Evolutionary conservation across 1,140 invertebrate species (phyloP).

Genomic region (Aplysia californica): DNA sequence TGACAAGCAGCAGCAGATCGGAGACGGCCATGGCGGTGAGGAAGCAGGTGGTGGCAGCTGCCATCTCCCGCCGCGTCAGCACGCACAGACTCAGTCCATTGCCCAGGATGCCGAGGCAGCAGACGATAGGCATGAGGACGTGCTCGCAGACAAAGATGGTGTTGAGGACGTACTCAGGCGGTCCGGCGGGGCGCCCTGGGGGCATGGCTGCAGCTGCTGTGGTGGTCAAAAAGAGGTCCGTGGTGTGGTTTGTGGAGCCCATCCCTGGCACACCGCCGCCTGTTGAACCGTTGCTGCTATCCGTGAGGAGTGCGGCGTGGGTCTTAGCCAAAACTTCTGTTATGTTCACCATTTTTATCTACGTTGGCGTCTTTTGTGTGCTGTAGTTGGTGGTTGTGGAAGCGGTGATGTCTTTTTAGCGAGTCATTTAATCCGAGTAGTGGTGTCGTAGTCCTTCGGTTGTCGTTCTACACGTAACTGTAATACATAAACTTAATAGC

Average conservation of each 20-base stretch:
- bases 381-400: no score
- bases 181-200: background rate
- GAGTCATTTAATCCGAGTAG: no score
- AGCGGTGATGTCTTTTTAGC: no score
- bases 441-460: no score
- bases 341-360: no score
- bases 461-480: no score
- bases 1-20: constrained; percentile 73
- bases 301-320: background rate
- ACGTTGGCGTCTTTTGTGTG: no score
- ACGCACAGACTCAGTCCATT: constrained; percentile 91
- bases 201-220: background rate
- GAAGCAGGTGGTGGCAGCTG: constrained; percentile 91
- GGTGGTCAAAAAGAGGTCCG: background rate
- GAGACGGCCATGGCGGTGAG: constrained; percentile 89
- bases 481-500: no score
- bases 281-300: background rate
- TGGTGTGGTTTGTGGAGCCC: background rate
- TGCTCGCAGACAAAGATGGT: constrained; percentile 28
- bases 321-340: background rate
- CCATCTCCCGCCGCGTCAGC: constrained; percentile 86
- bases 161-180: constrained; percentile 31
- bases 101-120: constrained; percentile 85
- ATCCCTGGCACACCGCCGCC: background rate
- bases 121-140: constrained; percentile 77